Conservation (phyloP, 2,113 vertebrate species). For the Charina bottae region DNA sequence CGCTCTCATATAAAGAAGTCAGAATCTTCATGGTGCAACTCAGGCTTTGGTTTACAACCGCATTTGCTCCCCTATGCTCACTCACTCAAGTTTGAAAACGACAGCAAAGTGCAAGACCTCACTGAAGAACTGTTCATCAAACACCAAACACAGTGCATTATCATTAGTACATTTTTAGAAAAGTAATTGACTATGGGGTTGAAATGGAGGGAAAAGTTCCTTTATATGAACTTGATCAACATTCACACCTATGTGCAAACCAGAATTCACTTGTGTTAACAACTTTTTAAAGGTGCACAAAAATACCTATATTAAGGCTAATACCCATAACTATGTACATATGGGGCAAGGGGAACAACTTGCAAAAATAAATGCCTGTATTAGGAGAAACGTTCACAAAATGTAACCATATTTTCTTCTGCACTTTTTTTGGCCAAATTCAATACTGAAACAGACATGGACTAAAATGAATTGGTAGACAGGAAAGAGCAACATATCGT, state of each 20-base stretch:
- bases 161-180: neutral
- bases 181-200: neutral
- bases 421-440: neutral
- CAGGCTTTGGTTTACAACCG: constrained; percentile 52
- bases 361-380: neutral
- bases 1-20: constrained; percentile 40
- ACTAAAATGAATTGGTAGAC: neutral
- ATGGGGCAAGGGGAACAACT: neutral
- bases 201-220: neutral
- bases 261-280: neutral
- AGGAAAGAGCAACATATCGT: neutral
- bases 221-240: neutral
- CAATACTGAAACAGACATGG: neutral
- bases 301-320: neutral
- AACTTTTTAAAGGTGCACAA: neutral
- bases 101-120: no score
- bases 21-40: constrained; percentile 52
- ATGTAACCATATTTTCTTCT: neutral
- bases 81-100: neutral
- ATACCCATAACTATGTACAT: neutral
- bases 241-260: neutral
- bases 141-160: neutral
- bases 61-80: neutral
- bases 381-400: neutral
- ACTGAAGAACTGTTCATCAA: neutral